Base-by-base conservation (phyloP, 2,888 invertebrate genomes). In the Plemyria rubiginata region DNA sequence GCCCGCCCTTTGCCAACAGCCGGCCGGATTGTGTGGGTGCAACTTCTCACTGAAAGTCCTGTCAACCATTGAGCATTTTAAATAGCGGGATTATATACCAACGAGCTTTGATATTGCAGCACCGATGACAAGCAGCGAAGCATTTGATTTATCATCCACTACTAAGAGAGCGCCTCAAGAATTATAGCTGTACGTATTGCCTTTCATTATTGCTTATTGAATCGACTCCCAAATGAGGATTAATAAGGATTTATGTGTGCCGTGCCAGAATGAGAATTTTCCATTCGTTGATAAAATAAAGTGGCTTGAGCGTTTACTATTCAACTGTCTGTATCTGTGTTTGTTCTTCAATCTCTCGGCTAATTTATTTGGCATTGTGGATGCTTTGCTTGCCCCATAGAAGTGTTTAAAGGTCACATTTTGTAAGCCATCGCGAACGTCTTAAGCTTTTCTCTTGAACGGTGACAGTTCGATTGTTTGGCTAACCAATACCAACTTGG, bases 171-270 rank as follows among this genome's bases (percentile, higher is more conserved):
- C 79, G 80, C 80, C 76, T 72, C 75, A 72, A 78, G 77, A 82
- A 78, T 82, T 86, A 84, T 80, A 76, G 76, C 78, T 75, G 70
- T 68, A 75, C 70, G 74, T 76, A 77, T 79, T 79, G 81, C 81
- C 78, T 81, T 82, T 80, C 82, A 85, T 82, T 85, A 85, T 81
- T 79, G 81, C 81, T 84, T 82, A 86, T 85, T 86, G 85, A 86
- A 86, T 81, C 73, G 77, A 82, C 77, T 82, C 79, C 82, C 83
- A 82, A 87, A 86, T 86, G 85, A 86, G 82, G 84, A 87, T 84
- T 87, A 87, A 87, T 86, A 85, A 82, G 81, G 82, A 87, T 87
- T 87, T 87, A 87, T 86, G 80, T 75, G 60, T 65, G 76, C 71
- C 72, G 75, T 79, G 80, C 74, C 74, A 78, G 73, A 78, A 80